These are phyloP conservation scores for Carcinoscorpius rotundicauda DNA, from an alignment of 1,140 invertebrate species.

Conservation along the genomic window DNA sequence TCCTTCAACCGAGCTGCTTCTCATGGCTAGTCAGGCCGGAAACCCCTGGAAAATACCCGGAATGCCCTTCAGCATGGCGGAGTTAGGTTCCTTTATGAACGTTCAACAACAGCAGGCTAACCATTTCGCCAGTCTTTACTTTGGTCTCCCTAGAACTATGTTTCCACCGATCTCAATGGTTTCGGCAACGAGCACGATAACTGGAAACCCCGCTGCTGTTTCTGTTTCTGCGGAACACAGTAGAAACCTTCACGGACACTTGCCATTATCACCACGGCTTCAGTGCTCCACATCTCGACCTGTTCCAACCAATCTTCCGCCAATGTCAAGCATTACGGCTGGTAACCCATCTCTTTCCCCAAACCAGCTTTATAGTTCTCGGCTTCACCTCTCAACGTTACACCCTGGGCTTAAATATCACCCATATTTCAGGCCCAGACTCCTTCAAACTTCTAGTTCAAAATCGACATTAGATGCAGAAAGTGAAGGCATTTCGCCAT, in stretches of 20 bases:
- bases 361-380: constrained; percentile 8
- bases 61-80: constrained; percentile 11
- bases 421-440: constrained; percentile 15
- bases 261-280: neutral
- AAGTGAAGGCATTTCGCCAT: no score
- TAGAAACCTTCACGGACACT: neutral
- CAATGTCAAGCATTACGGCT: neutral
- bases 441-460: constrained; percentile 7
- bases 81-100: constrained; percentile 11
- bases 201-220: neutral
- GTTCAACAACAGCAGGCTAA: constrained; percentile 12
- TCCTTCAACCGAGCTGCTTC: constrained; percentile 16
- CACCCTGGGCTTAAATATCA: constrained; percentile 17
- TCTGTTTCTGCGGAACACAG: neutral
- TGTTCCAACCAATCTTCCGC: neutral
- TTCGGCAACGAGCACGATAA: neutral
- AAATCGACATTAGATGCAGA: constrained; percentile 1
- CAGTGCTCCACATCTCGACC: neutral
- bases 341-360: neutral
- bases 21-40: constrained; percentile 15
- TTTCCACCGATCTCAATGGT: constrained; percentile 7
- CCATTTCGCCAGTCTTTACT: constrained; percentile 16
- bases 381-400: constrained; percentile 12
- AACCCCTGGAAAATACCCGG: constrained; percentile 21
- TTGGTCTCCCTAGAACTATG: constrained; percentile 15